Evolutionary conservation across 2,888 invertebrate genomes (phyloP), one percentile per base, ranked within the genome.

Genomic region (Diabrotica balteata): DNA sequence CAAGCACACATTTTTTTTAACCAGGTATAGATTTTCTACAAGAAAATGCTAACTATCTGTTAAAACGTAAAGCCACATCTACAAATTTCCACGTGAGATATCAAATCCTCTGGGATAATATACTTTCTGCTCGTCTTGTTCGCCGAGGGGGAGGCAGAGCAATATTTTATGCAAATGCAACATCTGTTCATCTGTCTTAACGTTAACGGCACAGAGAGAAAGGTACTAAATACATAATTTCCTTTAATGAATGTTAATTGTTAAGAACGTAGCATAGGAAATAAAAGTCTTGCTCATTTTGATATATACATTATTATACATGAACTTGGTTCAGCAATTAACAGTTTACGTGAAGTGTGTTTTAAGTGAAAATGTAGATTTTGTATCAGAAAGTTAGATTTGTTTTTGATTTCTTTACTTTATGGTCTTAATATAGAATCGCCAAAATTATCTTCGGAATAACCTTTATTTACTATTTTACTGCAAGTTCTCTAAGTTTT

Each of bases 261-360:
- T 66, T 71, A 66, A 66, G 61, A 59, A 49, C 32, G 8, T 68
- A 71, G 68, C 22, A 59, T 69, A 69, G 66, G 9, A 54, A 51
- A 58, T 62, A 57, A 65, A 65, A 58, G 59, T 71, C 60, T 71
- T 71, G 70, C 68, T 71, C 68, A 71, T 71, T 71, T 71, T 58
- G 43, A 57, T 57, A 61, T 45, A 61, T 32, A 55, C 43, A 57
- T 57, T 47, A 47, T 17, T 42, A 58, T 51, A 51, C 57, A 57
- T 50, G 47, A 58, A 11, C 51, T 11, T 32, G 32, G 32, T 32
- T 32, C 32, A 32, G 32, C 32, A 32, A 32, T 32, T 32, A 32
- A 32, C 32, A 32, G 32, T 32, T 32, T 32, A 32, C 32, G 32
- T 32, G 32, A 32, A 32, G 32, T 32, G 32, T 32, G 32, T 32